Percentiles rank a stretch among this genome's conserved stretches.
Conservation (phyloP, 2,113 vertebrate species). For the Thamnophis sirtalis region DNA sequence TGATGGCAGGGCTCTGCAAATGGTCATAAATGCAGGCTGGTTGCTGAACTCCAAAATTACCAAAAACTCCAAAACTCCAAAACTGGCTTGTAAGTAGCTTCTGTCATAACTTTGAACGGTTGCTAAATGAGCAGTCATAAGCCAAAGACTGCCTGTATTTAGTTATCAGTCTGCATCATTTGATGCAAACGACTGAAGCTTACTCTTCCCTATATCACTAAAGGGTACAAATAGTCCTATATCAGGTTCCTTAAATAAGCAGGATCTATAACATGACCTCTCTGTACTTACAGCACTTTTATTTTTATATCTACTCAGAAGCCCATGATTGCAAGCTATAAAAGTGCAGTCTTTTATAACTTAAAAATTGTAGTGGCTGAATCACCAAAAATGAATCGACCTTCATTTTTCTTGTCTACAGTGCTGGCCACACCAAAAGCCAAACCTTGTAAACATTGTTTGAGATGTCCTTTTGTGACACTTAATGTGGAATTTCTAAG, state of each 20-base stretch:
- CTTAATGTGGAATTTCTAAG: neutral
- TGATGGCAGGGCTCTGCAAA: neutral
- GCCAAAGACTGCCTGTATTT: neutral
- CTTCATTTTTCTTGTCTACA: neutral
- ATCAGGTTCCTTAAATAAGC: neutral
- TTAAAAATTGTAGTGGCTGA: neutral
- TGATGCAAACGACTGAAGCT: neutral
- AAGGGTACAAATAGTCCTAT: neutral
- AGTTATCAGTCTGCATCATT: neutral
- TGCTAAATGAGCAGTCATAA: neutral
- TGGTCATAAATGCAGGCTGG: neutral
- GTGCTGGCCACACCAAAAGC: neutral
- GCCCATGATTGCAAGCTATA: neutral
- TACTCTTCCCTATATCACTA: neutral
- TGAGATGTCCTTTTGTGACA: neutral
- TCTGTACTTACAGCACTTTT: neutral
- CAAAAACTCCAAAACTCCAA: too few species aligned
- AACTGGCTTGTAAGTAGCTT: neutral
- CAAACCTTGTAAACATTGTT: neutral
- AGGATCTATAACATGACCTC: neutral
- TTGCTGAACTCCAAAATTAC: too few species aligned
- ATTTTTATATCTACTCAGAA: neutral
- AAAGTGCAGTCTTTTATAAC: neutral
- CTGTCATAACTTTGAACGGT: neutral
- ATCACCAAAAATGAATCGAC: neutral